phyloP scores from a whole-genome alignment of 2,888 invertebrate species.

The Campopleginae sp. region DNA sequence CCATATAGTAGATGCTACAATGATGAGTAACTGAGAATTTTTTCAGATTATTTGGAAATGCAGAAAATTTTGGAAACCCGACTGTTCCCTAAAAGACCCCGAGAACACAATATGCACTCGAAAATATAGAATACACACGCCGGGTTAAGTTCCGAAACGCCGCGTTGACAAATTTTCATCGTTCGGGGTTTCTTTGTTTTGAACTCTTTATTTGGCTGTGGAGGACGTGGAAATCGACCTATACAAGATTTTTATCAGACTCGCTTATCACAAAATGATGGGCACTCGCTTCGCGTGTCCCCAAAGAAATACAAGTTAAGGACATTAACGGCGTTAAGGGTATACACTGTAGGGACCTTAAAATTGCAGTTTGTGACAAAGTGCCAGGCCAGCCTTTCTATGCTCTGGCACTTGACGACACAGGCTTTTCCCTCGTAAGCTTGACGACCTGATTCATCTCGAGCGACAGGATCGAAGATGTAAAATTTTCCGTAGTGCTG shows the following conservation, averaged over 20 bases:
- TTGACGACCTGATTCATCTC: conserved; percentile 81
- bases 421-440: conserved; percentile 76
- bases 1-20: no score
- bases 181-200: no score
- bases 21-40: no score
- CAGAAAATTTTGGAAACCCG: no score
- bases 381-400: conserved; percentile 73
- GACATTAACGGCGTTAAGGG: conserved; percentile 78
- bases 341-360: conserved; percentile 77
- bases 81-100: no score
- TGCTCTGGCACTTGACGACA: conserved; percentile 75
- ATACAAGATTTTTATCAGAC: not conserved
- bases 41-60: no score
- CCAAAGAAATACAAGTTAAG: conserved; percentile 77
- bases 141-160: no score
- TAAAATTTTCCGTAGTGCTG: conserved; percentile 85
- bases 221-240: not conserved
- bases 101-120: no score
- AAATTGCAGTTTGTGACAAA: conserved; percentile 76
- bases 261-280: conserved; percentile 65
- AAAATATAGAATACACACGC: no score
- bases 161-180: no score
- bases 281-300: conserved; percentile 69
- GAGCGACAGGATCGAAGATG: conserved; percentile 87
- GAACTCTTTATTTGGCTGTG: not conserved